Conservation (phyloP, 2,888 invertebrate species). For the Drosophila neotestacea region DNA sequence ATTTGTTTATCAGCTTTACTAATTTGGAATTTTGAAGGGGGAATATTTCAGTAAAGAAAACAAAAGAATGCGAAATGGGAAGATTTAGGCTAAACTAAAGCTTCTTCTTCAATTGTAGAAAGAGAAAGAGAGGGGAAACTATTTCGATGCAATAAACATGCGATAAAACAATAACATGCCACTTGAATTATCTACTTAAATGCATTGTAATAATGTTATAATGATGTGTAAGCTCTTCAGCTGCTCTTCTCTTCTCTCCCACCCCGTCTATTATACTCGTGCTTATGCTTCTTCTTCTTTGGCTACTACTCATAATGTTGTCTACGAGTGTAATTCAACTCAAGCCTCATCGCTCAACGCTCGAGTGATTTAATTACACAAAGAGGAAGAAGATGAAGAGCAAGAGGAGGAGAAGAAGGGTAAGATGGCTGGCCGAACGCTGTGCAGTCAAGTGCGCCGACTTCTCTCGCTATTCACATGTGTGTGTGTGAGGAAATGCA, state of each 20-base stretch:
- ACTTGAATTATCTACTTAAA: conserved; percentile 52
- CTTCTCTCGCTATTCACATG: conserved; percentile 26
- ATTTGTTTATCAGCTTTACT: conserved; percentile 16
- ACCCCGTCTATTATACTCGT: conserved; percentile 34
- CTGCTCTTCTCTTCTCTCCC: conserved; percentile 1
- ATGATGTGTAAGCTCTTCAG: conserved; percentile 71
- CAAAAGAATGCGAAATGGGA: conserved; percentile 11
- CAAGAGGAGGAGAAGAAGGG: neutral
- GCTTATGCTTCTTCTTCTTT: conserved; percentile 20
- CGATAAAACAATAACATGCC: conserved; percentile 58
- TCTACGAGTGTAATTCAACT: conserved; percentile 35
- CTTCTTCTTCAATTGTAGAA: neutral
- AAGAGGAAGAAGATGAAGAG: conserved; percentile 29
- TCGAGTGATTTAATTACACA: conserved; percentile 79
- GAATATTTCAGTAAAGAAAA: conserved; percentile 19
- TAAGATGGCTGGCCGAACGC: conserved; percentile 18
- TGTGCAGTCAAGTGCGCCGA: conserved; percentile 73
- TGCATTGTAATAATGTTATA: conserved; percentile 63
- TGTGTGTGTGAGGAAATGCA: conserved; percentile 74
- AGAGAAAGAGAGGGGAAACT: neutral
- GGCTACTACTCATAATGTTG: conserved; percentile 7
- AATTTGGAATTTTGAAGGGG: conserved; percentile 20
- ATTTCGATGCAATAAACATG: conserved; percentile 44
- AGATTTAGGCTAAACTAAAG: neutral
- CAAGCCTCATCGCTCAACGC: conserved; percentile 60